phyloP scores from a whole-genome alignment of 2,888 invertebrate species.

The Alitta virens region DNA sequence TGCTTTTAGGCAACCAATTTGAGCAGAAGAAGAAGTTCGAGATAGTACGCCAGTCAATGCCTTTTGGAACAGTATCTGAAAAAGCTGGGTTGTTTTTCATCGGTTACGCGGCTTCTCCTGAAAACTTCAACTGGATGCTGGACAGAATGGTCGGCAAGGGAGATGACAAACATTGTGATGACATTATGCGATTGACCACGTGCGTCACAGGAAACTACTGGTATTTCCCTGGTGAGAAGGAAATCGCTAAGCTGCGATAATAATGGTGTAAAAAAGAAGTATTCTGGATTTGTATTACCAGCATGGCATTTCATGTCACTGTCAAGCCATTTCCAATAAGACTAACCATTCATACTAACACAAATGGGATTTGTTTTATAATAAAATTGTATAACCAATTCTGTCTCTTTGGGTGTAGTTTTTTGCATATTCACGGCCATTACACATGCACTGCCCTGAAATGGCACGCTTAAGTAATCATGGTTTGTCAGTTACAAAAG shows the following conservation, averaged over 20 bases:
- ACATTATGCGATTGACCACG: conserved; percentile 51
- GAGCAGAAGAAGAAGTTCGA: conserved; percentile 47
- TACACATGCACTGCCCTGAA: no score
- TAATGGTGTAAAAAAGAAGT: no score
- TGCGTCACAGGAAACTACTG: conserved; percentile 54
- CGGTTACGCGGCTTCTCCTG: conserved; percentile 49
- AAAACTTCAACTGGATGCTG: conserved; percentile 54
- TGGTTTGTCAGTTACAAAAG: no score
- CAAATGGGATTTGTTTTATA: no score
- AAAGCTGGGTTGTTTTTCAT: conserved; percentile 56
- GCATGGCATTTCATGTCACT: no score
- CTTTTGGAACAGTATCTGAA: conserved; percentile 47
- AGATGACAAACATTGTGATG: conserved; percentile 44
- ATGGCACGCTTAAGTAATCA: no score
- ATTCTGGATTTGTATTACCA: no score
- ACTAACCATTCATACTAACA: no score
- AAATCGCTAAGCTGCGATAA: conserved; percentile 45
- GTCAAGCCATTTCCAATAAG: no score
- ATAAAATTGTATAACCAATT: no score
- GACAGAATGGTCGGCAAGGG: conserved; percentile 55
- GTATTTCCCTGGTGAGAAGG: conserved; percentile 53
- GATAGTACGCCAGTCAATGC: conserved; percentile 57
- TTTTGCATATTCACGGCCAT: no score
- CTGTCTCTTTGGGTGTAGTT: no score
- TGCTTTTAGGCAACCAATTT: conserved; percentile 40